Percentiles rank a stretch among this genome's conserved stretches.
Evolutionary conservation across 2,113 vertebrate genomes (phyloP).

Genomic region (Scomber scombrus): DNA sequence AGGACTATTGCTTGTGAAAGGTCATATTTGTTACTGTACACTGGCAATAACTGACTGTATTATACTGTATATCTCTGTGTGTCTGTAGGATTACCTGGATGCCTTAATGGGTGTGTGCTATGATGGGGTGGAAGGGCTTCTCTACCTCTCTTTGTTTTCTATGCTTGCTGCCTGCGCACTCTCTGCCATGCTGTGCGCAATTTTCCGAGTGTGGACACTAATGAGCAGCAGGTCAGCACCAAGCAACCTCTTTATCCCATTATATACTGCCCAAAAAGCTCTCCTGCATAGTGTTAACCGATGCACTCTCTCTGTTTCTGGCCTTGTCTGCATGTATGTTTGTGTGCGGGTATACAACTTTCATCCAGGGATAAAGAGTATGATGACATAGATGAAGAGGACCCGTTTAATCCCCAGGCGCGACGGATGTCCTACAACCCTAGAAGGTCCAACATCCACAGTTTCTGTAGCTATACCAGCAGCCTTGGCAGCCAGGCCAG

Average conservation of each 20-base stretch:
- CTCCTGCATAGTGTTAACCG: slow-evolving; percentile 52
- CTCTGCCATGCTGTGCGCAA: slow-evolving; percentile 88
- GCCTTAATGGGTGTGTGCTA: slow-evolving; percentile 94
- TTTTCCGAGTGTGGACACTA: slow-evolving; percentile 87
- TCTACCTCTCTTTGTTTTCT: slow-evolving; percentile 95
- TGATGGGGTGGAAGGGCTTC: slow-evolving; percentile 93
- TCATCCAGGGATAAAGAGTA: slow-evolving; percentile 89
- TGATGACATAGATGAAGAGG: slow-evolving; percentile 93
- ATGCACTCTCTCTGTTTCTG: slow-evolving; percentile 25
- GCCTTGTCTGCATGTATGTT: slow-evolving; percentile 14
- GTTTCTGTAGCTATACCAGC: slow-evolving; percentile 97
- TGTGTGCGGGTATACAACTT: slow-evolving; percentile 11
- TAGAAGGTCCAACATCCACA: slow-evolving; percentile 89
- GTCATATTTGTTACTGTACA: background rate
- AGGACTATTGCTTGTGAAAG: background rate
- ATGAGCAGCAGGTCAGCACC: slow-evolving; percentile 85
- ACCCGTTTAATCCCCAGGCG: slow-evolving; percentile 94
- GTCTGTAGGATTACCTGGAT: slow-evolving; percentile 92
- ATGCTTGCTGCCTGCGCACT: slow-evolving; percentile 90
- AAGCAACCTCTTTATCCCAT: slow-evolving; percentile 56
- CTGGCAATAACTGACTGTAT: background rate
- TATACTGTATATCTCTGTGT: background rate
- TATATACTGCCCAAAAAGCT: slow-evolving; percentile 28
- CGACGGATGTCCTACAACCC: slow-evolving; percentile 89
- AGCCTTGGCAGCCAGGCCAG: slow-evolving; percentile 94